Evolutionary conservation across 1,140 invertebrate species (phyloP), one percentile per base, ranked within the genome.

Genomic region (Bombyx mandarina): DNA sequence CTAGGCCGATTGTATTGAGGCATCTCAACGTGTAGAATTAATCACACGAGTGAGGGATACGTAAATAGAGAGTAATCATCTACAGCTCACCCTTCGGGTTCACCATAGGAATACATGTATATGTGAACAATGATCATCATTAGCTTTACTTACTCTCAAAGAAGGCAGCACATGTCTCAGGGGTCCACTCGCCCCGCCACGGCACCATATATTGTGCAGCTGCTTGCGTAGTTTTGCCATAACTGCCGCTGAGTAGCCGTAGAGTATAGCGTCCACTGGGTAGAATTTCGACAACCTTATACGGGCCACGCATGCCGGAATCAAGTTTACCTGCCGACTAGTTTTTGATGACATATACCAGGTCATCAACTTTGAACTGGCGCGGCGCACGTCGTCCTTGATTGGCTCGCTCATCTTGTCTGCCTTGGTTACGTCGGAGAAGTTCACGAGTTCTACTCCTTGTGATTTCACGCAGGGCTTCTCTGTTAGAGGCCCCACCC

Each of bases 161-260:
- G 7, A 52, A 52, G 7, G 3, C 2, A 35, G 50, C 10, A 7
- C 50, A 52, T 9, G 26, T 35, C 26, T 35, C 26, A 5, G 26
- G 26, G 26, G 2, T 3, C 26, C 26, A 35, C 4, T 35, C 47
- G 6, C 47, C 47, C 22, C 7, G 44, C 53, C 53, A 54, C 6
- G 53, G 53, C 12, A 54, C 35, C 53, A 54, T 54, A 7, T 54
- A 54, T 46, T 54, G 44, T 22, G 53, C 53, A 52, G 62, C 62
- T 9, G 62, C 57, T 44, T 60, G 62, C 5, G 62, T 63, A n/a
- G 62, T 54, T 49, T 63, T 63, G 7, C 62, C 51, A 26, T 63
- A 59, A 1, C 54, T 56, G 48, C 61, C 61, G 10, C 57, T 52
- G 45, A 63, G 42, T 6, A 63, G 12, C 12, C 12, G 12, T 18